These are phyloP conservation scores for Spodoptera litura DNA, from an alignment of 1,140 invertebrate species.

Conservation along the genomic window DNA sequence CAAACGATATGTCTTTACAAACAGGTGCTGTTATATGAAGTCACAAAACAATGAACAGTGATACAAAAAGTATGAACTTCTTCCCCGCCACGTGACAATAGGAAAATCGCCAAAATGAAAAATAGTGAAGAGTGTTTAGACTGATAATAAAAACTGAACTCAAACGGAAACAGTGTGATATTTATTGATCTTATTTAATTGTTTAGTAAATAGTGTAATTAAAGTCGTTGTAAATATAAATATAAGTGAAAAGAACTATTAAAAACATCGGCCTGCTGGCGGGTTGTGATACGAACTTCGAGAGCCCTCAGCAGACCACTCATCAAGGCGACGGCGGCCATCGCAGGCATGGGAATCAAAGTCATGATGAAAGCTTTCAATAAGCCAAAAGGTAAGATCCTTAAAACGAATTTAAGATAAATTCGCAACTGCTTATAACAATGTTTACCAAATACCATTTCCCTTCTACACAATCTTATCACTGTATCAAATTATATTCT, in stretches of 20 bases:
- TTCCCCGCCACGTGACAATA: constrained; percentile 74
- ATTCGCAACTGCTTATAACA: background rate
- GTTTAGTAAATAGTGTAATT: constrained; percentile 68
- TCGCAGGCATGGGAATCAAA: constrained; percentile 87
- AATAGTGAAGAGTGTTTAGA: constrained; percentile 85
- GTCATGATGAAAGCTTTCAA: constrained; percentile 87
- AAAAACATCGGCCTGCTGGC: constrained; percentile 53
- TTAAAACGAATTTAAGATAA: background rate
- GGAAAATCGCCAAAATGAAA: constrained; percentile 78
- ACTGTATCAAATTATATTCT: background rate
- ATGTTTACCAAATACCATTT: background rate
- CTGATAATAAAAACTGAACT: constrained; percentile 56
- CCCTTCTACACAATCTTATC: background rate
- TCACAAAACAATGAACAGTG: constrained; percentile 69
- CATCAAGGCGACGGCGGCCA: constrained; percentile 74
- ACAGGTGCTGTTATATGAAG: constrained; percentile 52
- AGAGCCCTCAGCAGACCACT: constrained; percentile 64
- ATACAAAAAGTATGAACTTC: constrained; percentile 62
- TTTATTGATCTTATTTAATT: constrained; percentile 78
- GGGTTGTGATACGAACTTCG: constrained; percentile 57
- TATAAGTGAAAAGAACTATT: constrained; percentile 60
- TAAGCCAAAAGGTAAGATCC: constrained; percentile 85
- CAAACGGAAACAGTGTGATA: constrained; percentile 75
- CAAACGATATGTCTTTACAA: constrained; percentile 14
- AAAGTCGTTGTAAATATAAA: constrained; percentile 60